Evolutionary conservation across 2,888 invertebrate genomes (phyloP), one percentile per base, ranked within the genome.

Genomic region (Oxytorus armatus): DNA sequence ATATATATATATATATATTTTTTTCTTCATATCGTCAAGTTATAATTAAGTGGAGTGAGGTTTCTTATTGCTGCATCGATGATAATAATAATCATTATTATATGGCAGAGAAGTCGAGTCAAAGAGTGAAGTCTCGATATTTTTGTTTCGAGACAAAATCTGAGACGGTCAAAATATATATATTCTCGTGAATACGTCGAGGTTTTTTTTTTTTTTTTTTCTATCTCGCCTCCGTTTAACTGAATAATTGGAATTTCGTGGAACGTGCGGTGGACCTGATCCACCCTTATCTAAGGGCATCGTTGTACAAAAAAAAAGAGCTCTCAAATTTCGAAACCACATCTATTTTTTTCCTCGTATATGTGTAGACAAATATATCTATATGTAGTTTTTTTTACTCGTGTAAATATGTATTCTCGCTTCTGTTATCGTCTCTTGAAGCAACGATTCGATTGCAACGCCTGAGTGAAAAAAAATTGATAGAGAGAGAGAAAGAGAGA

Each of bases 261-360:
- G 49, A 75, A 79, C 65, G 51, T 11, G 70, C 69, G 79, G 57
- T 70, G 16, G 39, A 79, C n/a, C 69, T 42, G 53, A 39, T 69
- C 57, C 49, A 70, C 75, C 63, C 69, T 79, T 79, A 75, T 75
- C 79, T 70, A 69, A 69, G 49, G 51, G 63, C 63, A 69, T 65
- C 59, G 53, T 53, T 21, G 57, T 42, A 53, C 36, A 47, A 55
- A 57, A 59, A 65, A 65, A 47, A 69, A 42, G 39, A 16, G n/a
- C 61, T 51, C 36, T 75, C 65, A 51, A 65, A 39, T 79, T 70
- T 79, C 75, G 70, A 79, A 79, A 79, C 65, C 36, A 65, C 11
- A n/a, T n/a, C 3, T 11, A 49, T 47, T 47, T 42, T 8, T 61
- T 23, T 23, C 18, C 23, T 23, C 59, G 23, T 42, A 11, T 51